Conservation (phyloP, 2,797 vertebrate genomes). For the Ammospiza maritima region DNA sequence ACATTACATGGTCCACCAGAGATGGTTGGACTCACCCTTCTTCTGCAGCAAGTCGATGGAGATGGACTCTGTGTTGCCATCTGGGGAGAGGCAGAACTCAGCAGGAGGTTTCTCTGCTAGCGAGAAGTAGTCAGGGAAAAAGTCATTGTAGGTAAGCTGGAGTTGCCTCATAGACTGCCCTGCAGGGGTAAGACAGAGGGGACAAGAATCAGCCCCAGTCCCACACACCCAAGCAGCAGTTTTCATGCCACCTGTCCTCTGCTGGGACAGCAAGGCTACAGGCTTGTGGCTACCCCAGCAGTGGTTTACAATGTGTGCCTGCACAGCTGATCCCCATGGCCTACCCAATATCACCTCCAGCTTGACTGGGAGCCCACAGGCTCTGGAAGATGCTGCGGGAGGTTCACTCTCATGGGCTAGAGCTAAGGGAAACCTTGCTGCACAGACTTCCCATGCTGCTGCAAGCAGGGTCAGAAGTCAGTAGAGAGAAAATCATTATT, state of each 20-base stretch:
- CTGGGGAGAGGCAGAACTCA: conserved; percentile 97
- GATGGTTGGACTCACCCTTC: conserved; percentile 77
- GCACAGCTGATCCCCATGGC: neutral
- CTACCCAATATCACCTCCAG: neutral
- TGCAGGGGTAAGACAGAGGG: conserved; percentile 17
- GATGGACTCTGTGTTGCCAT: conserved; percentile 86
- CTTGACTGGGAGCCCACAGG: rapidly evolving
- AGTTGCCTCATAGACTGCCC: conserved; percentile 81
- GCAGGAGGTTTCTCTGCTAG: conserved; percentile 92
- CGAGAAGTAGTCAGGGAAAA: conserved; percentile 94
- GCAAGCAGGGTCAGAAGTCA: neutral
- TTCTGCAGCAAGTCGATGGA: conserved; percentile 92
- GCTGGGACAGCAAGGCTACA: neutral
- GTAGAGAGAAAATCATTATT: neutral
- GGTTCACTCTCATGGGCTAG: neutral
- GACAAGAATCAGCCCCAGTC: neutral
- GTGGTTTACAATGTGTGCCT: neutral
- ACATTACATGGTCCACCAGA: rapidly evolving
- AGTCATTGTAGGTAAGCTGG: conserved; percentile 86
- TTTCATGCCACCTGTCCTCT: neutral
- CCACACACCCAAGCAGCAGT: neutral
- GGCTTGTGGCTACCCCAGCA: neutral
- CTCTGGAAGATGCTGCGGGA: neutral
- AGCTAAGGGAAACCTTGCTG: neutral
- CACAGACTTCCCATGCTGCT: neutral